phyloP scores from a whole-genome alignment of 64 coral and sea anemone species.

The Actinia equina region DNA sequence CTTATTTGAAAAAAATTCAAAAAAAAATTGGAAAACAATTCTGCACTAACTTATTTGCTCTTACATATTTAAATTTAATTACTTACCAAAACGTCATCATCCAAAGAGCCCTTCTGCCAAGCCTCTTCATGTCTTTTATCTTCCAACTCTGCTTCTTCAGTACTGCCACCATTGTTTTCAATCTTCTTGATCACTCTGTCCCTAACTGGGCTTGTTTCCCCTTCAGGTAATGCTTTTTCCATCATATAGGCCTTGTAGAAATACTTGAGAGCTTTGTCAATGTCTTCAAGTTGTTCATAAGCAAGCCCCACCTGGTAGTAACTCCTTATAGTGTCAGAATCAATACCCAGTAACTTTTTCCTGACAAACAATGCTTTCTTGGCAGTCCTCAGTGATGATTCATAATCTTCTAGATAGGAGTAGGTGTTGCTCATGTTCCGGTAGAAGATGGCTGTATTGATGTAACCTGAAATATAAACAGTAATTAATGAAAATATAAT shows the following conservation, averaged over 20 bases:
- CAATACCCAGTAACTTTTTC: slow-evolving; percentile 32
- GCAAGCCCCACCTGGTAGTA: slow-evolving; percentile 34
- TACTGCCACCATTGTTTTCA: neutral
- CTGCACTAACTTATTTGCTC: neutral
- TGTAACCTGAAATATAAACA: slow-evolving; percentile 25
- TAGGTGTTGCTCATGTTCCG: slow-evolving; percentile 40
- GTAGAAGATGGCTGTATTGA: slow-evolving; percentile 26
- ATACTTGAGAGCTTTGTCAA: slow-evolving; percentile 24
- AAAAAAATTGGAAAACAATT: too few relatives aligned
- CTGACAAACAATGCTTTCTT: slow-evolving; percentile 24
- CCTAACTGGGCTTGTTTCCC: neutral
- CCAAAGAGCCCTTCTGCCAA: neutral
- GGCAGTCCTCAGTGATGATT: slow-evolving; percentile 5
- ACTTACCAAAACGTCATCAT: slow-evolving; percentile 9
- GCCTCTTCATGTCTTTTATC: neutral
- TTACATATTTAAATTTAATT: neutral
- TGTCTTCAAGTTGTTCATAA: neutral
- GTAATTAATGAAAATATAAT: too few relatives aligned
- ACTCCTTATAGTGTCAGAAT: slow-evolving; percentile 30
- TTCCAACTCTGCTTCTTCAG: neutral
- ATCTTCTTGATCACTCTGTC: neutral
- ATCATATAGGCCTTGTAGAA: slow-evolving; percentile 40
- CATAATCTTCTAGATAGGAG: slow-evolving; percentile 17
- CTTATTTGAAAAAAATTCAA: too few relatives aligned
- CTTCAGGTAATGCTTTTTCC: slow-evolving; percentile 28